Evolutionary conservation across 2,797 vertebrate genomes (phyloP), one percentile per base, ranked within the genome.

Genomic region (Sus cebifrons): DNA sequence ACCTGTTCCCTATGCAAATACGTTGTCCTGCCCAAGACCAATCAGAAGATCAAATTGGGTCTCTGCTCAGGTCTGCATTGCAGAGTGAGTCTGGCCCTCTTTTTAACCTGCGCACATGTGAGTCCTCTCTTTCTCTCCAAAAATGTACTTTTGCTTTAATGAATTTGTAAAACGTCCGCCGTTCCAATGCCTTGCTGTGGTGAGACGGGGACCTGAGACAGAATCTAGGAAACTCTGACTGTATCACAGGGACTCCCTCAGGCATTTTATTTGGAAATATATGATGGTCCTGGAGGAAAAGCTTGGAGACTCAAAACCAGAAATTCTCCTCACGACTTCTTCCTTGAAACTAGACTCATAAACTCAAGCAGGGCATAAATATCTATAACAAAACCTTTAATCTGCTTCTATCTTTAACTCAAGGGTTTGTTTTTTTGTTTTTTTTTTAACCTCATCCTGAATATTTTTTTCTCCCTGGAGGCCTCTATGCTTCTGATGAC

Each of bases 331-430:
- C 52, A 1, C 70, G 40, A n/a, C 58, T n/a, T 32, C n/a, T 79
- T 86, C 89, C 52, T 60, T 89, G 86, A 90, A 86, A 40, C 56
- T n/a, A 81, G 85, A 91, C 58, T 77, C 95, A 84, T 81, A 93
- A 94, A 94, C 77, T 36, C 67, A 75, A 56, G n/a, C 68, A 71
- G 29, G n/a, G 62, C 32, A 70, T 93, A 79, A 0, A 82, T 89
- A 62, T 90, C 65, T 65, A 40, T 40, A 89, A 58, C 20, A 78
- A 95, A 96, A 91, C 23, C 54, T 85, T 81, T 78, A 62, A 86
- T 91, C 73, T n/a, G 1, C 5, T 84, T 91, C 81, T 18, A 25
- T 70, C 32, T 85, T 89, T 92, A 77, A 88, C 44, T 64, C 52
- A 29, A 65, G 0, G 17, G 29, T 14, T 71, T 74, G 74, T 32